These are phyloP conservation scores for Onychomys torridus DNA, from an alignment of 2,797 vertebrate genomes.

Conservation along the genomic window DNA sequence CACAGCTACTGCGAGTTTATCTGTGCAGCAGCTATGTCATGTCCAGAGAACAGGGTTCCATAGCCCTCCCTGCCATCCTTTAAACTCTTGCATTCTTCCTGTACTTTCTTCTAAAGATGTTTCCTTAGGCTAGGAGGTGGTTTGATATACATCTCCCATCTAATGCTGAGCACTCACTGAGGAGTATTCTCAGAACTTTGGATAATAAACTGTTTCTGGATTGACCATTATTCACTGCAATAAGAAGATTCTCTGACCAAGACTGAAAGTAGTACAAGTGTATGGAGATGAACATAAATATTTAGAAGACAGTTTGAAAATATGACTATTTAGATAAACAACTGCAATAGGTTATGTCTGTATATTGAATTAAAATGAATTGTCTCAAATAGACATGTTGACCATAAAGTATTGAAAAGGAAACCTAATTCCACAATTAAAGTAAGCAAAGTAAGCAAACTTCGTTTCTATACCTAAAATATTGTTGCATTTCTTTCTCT, in stretches of 20 bases:
- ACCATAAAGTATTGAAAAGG: background rate
- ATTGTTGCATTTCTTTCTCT: background rate
- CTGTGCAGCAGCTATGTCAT: background rate
- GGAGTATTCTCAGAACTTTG: background rate
- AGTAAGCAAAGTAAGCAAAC: background rate
- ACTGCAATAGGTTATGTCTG: background rate
- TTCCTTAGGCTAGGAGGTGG: no score
- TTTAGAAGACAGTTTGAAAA: background rate
- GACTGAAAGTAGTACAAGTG: background rate
- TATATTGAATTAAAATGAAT: constrained; percentile 25
- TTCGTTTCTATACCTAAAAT: constrained; percentile 7
- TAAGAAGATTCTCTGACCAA: background rate
- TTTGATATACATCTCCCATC: background rate
- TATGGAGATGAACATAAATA: background rate
- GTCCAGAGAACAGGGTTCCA: background rate
- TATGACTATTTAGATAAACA: background rate
- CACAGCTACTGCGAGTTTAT: background rate
- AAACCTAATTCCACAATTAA: background rate
- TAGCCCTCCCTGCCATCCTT: no score
- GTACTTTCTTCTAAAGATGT: background rate
- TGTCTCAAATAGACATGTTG: background rate
- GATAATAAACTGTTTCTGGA: background rate
- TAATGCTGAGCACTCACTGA: background rate
- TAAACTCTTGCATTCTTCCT: background rate
- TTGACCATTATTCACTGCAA: background rate